A percentile compares a stretch with the other conserved stretches of the same genome.
These are phyloP conservation scores for Laticauda colubrina DNA, from an alignment of 2,113 vertebrate genomes.

Conservation along the genomic window DNA sequence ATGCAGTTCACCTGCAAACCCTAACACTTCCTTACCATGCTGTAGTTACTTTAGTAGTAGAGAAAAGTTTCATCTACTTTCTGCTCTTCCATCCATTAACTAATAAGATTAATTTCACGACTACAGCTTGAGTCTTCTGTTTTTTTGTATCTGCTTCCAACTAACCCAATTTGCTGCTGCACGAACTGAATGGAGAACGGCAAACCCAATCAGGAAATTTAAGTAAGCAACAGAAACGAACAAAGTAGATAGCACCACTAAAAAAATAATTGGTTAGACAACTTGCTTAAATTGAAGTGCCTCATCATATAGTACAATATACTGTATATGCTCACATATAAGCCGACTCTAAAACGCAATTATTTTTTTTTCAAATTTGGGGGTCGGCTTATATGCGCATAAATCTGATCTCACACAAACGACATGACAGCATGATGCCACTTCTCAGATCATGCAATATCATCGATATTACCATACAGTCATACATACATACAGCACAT, in stretches of 20 bases:
- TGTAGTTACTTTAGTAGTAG: not conserved
- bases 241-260: not conserved
- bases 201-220: not conserved
- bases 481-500: no score
- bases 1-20: not conserved
- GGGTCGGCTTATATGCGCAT: no score
- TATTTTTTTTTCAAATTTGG: no score
- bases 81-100: not conserved
- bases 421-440: no score
- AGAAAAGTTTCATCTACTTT: not conserved
- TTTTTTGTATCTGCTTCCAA: not conserved
- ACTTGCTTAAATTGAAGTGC: not conserved
- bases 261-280: not conserved
- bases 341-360: no score
- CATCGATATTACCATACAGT: no score
- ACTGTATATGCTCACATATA: no score
- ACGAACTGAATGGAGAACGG: not conserved
- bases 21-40: not conserved
- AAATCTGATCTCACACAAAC: no score
- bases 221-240: not conserved
- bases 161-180: not conserved
- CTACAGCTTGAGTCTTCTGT: not conserved
- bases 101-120: not conserved
- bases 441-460: no score
- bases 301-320: not conserved